Conservation (phyloP, 2,797 vertebrate genomes). For the Rhabdophis nuchalis region DNA sequence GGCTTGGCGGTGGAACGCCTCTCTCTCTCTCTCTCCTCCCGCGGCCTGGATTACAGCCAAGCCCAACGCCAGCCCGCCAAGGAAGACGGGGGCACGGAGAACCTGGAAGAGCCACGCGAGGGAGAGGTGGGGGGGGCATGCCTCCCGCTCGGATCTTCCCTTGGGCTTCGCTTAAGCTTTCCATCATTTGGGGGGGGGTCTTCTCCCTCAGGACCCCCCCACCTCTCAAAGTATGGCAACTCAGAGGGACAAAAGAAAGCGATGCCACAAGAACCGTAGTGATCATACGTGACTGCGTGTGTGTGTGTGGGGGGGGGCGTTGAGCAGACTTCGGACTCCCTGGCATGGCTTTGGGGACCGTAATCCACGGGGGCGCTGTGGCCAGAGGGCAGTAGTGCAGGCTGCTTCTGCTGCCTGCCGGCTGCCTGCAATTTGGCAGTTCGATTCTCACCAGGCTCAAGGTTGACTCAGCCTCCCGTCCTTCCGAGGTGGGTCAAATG, state of each 20-base stretch:
- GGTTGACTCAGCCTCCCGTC: too few species aligned
- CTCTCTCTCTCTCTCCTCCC: too few species aligned
- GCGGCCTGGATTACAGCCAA: neutral
- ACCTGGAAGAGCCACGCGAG: fast-evolving
- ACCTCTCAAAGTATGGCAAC: neutral
- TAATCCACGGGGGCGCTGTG: neutral
- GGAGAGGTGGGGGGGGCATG: neutral
- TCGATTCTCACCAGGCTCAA: too few species aligned
- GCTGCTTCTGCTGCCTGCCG: too few species aligned
- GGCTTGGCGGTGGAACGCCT: neutral
- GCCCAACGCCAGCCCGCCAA: neutral
- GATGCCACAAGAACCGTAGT: neutral
- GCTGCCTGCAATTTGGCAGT: too few species aligned
- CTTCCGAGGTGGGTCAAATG: too few species aligned
- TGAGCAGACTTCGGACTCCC: neutral
- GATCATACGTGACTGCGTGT: neutral
- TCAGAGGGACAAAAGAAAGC: neutral
- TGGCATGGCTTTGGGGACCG: neutral
- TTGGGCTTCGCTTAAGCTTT: neutral
- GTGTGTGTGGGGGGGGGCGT: too few species aligned
- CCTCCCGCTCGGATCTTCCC: too few species aligned
- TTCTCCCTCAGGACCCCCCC: neutral
- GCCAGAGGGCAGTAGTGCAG: too few species aligned
- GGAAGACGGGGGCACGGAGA: neutral
- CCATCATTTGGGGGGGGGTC: neutral